A percentile compares a stretch with the other conserved stretches of the same genome.
phyloP scores from a whole-genome alignment of 2,888 invertebrate species.

The Podotricha telesiphe region DNA sequence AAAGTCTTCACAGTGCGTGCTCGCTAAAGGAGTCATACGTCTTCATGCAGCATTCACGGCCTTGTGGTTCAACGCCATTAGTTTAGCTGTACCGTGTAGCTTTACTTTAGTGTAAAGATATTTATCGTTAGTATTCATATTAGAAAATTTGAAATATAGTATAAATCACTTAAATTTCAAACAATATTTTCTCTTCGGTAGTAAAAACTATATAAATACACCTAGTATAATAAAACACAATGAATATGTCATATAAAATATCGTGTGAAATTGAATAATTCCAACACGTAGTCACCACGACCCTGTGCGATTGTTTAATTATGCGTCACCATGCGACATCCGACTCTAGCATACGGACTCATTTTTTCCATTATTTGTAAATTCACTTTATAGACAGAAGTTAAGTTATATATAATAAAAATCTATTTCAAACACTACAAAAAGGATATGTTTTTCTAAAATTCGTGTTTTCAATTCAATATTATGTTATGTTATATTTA shows the following conservation, averaged over 20 bases:
- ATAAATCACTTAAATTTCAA: not conserved
- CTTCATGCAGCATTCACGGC: slow-evolving; percentile 72
- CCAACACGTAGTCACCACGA: slow-evolving; percentile 1
- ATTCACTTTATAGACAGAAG: slow-evolving; percentile 2
- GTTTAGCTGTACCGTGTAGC: slow-evolving; percentile 23
- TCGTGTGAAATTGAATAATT: slow-evolving; percentile 11
- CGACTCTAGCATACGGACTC: not conserved
- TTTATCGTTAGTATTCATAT: not conserved
- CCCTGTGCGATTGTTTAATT: slow-evolving; percentile 9
- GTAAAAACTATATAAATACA: no score
- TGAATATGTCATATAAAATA: no score
- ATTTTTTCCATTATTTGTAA: slow-evolving; percentile 12
- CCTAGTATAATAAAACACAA: not conserved
- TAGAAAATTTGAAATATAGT: not conserved
- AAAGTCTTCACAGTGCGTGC: slow-evolving; percentile 62
- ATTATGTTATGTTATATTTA: no score
- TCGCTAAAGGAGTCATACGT: slow-evolving; percentile 67
- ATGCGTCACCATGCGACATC: slow-evolving; percentile 12
- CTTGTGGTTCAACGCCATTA: slow-evolving; percentile 58
- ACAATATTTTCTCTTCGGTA: no score
- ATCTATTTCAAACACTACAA: not conserved
- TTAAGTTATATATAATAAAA: not conserved
- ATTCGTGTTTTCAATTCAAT: no score
- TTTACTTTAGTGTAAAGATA: not conserved
- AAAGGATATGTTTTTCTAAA: no score